These are phyloP conservation scores for Sparidentex hasta DNA, from an alignment of 2,797 vertebrate species.

Conservation along the genomic window DNA sequence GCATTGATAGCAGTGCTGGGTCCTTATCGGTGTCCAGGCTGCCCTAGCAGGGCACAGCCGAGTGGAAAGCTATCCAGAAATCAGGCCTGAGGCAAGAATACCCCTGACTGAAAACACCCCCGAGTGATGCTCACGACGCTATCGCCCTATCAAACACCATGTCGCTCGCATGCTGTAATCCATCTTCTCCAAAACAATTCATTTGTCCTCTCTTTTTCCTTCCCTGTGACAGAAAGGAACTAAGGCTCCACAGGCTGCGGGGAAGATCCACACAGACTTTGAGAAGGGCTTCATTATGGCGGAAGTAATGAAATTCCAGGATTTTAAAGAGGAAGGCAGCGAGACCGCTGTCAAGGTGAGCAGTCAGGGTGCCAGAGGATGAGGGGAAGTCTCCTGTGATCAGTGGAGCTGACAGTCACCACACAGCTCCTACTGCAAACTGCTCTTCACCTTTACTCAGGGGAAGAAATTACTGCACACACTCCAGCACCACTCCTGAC, in stretches of 20 bases:
- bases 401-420: constrained; percentile 83
- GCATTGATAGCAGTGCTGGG: constrained; percentile 86
- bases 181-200: constrained; percentile 91
- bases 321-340: constrained; percentile 96
- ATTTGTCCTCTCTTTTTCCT: constrained; percentile 84
- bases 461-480: constrained; percentile 87
- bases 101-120: constrained; percentile 75
- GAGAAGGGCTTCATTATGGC: constrained; percentile 98
- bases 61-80: constrained; percentile 84
- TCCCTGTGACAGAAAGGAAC: constrained; percentile 92
- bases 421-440: constrained; percentile 79
- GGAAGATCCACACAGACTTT: constrained; percentile 94
- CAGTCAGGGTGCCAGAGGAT: constrained; percentile 89
- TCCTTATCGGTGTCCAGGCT: constrained; percentile 87
- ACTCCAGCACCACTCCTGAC: constrained; percentile 81
- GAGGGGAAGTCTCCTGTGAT: constrained; percentile 85
- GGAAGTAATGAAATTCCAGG: constrained; percentile 97
- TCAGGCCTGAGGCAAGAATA: constrained; percentile 74
- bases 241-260: constrained; percentile 94
- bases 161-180: constrained; percentile 84
- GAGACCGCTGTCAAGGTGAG: constrained; percentile 96
- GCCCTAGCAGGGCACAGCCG: constrained; percentile 78
- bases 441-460: constrained; percentile 84
- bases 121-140: constrained; percentile 72
- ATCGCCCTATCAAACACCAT: constrained; percentile 82